These are phyloP conservation scores for Ephestia elutella DNA, from an alignment of 1,140 invertebrate species.

Conservation along the genomic window DNA sequence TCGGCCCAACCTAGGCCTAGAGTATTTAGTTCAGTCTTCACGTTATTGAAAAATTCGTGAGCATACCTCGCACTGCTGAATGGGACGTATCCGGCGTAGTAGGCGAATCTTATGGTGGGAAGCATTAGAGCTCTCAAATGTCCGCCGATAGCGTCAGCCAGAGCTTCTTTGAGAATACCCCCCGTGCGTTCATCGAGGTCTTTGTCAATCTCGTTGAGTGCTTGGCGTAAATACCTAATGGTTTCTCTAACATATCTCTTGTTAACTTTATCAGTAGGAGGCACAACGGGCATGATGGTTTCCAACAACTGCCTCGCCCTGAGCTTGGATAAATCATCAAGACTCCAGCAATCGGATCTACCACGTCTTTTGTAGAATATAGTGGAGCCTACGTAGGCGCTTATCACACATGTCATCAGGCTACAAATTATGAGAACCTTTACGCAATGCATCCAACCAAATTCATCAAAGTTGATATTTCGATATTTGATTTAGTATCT, in stretches of 20 bases:
- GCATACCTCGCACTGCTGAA: slow-evolving; percentile 72
- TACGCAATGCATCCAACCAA: background rate
- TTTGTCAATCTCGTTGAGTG: slow-evolving; percentile 64
- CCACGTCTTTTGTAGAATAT: slow-evolving; percentile 56
- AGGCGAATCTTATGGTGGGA: slow-evolving; percentile 74
- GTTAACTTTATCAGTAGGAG: slow-evolving; percentile 56
- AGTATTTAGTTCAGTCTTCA: slow-evolving; percentile 74
- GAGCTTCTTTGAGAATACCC: slow-evolving; percentile 69
- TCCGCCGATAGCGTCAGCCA: slow-evolving; percentile 73
- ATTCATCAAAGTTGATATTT: background rate
- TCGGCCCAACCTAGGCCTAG: slow-evolving; percentile 76
- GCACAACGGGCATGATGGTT: slow-evolving; percentile 47
- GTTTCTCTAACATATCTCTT: slow-evolving; percentile 57
- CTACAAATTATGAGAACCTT: background rate
- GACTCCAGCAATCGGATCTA: slow-evolving; percentile 60
- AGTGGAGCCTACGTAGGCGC: slow-evolving; percentile 42
- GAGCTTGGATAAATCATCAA: slow-evolving; percentile 64
- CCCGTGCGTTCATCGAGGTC: slow-evolving; percentile 60
- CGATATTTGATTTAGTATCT: background rate
- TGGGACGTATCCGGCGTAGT: slow-evolving; percentile 76
- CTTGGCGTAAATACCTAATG: slow-evolving; percentile 73
- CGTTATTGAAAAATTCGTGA: slow-evolving; percentile 72
- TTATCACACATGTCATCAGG: slow-evolving; percentile 16
- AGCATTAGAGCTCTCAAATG: slow-evolving; percentile 75
- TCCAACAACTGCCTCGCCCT: slow-evolving; percentile 64